phyloP scores from a whole-genome alignment of 2,888 invertebrate species.

The Spialia ferax region DNA sequence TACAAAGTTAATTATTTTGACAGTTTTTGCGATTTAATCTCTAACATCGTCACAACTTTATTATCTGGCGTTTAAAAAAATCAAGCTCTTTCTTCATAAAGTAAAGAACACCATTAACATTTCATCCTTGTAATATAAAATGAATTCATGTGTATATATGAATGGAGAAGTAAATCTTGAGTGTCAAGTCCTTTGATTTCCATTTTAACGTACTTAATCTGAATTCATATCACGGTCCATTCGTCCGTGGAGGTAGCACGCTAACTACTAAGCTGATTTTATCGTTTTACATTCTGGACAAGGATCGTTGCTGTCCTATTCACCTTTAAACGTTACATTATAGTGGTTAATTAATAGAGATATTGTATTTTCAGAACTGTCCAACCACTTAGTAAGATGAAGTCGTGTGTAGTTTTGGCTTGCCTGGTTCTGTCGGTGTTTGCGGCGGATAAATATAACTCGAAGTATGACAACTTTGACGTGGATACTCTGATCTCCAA shows the following conservation, averaged over 20 bases:
- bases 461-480: slow-evolving; percentile 91
- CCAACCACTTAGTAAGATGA: slow-evolving; percentile 63
- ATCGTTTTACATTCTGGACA: slow-evolving; percentile 59
- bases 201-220: slow-evolving; percentile 45
- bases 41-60: too few relatives aligned
- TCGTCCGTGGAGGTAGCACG: slow-evolving; percentile 57
- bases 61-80: not conserved
- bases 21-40: too few relatives aligned
- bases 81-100: not conserved
- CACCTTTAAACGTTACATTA: slow-evolving; percentile 13
- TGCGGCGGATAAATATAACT: slow-evolving; percentile 86
- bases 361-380: slow-evolving; percentile 42
- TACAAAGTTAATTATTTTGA: not conserved
- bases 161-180: slow-evolving; percentile 30
- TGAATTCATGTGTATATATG: slow-evolving; percentile 29
- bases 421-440: slow-evolving; percentile 66
- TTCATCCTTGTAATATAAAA: not conserved
- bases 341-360: slow-evolving; percentile 37
- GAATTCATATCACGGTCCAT: slow-evolving; percentile 62
- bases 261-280: slow-evolving; percentile 53
- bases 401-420: slow-evolving; percentile 62
- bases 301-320: slow-evolving; percentile 46
- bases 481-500: slow-evolving; percentile 89
- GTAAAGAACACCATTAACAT: not conserved
- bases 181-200: slow-evolving; percentile 35